These are phyloP conservation scores for Epinephelus lanceolatus DNA, from an alignment of 2,113 vertebrate genomes.

Conservation along the genomic window DNA sequence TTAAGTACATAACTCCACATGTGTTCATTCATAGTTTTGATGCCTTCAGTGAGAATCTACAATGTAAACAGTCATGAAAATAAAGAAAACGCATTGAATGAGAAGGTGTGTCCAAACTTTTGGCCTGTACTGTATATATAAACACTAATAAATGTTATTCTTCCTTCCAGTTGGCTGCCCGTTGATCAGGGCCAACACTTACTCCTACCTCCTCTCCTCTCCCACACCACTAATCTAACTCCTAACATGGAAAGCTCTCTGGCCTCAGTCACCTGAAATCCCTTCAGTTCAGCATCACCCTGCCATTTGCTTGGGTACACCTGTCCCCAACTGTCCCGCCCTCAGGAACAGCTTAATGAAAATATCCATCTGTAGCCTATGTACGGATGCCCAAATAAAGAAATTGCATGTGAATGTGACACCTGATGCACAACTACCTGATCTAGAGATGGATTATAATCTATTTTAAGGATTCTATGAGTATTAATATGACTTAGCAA, in stretches of 20 bases:
- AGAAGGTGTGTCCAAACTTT: too few relatives aligned
- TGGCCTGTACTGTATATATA: too few relatives aligned
- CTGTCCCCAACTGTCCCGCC: slow-evolving; percentile 36
- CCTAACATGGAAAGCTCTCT: slow-evolving; percentile 55
- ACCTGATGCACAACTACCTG: slow-evolving; percentile 2
- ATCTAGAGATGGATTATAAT: slow-evolving; percentile 45
- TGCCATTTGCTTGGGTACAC: slow-evolving; percentile 40
- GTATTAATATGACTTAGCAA: slow-evolving; percentile 52
- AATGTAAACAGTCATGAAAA: too few relatives aligned
- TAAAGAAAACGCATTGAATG: too few relatives aligned
- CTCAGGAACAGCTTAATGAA: slow-evolving; percentile 20
- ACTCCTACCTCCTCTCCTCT: slow-evolving; percentile 22
- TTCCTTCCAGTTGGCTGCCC: background rate
- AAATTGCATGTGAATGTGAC: background rate
- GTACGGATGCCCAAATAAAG: background rate
- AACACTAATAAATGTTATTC: background rate
- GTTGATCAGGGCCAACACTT: slow-evolving; percentile 17
- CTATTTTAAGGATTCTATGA: slow-evolving; percentile 52
- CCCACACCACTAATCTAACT: slow-evolving; percentile 62
- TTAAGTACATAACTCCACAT: too few relatives aligned
- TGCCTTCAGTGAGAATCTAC: too few relatives aligned
- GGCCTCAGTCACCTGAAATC: slow-evolving; percentile 64
- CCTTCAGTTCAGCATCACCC: slow-evolving; percentile 46
- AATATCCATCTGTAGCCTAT: slow-evolving; percentile 37
- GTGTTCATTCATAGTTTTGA: too few relatives aligned